Conservation (phyloP, 2,797 vertebrate genomes). For the Ptychobarbus kaznakovi region DNA sequence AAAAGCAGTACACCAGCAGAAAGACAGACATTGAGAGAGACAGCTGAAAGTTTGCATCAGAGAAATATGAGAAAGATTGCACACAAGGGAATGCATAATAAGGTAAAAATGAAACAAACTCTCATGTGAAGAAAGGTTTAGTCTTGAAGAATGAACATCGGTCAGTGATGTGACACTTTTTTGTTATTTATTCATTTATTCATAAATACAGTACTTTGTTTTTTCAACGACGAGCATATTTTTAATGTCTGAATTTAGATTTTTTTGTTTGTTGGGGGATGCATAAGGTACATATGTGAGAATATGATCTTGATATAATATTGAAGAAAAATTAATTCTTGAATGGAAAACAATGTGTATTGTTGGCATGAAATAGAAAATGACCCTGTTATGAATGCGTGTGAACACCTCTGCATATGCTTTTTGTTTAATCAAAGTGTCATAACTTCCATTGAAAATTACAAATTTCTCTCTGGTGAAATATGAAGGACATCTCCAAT, state of each 20-base stretch:
- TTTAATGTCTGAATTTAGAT: neutral
- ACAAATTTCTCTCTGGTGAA: neutral
- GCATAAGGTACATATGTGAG: neutral
- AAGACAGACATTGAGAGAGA: constrained; percentile 42
- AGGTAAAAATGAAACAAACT: neutral
- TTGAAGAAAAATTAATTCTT: neutral
- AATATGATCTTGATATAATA: neutral
- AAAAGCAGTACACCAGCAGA: neutral
- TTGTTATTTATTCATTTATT: neutral
- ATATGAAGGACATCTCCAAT: neutral
- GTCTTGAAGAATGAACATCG: neutral
- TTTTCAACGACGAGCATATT: neutral
- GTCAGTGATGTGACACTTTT: neutral
- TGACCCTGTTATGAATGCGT: neutral
- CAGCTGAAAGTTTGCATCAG: neutral
- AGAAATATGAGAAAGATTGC: neutral
- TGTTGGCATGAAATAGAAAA: neutral
- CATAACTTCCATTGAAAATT: neutral
- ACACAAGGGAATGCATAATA: neutral
- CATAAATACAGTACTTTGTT: neutral
- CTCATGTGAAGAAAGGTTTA: neutral
- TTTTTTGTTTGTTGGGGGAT: neutral
- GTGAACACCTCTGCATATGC: too few species aligned
- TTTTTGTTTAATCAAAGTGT: neutral
- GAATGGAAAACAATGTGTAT: neutral